Evolutionary conservation across 2,888 invertebrate species (phyloP), one percentile per base, ranked within the genome.

Genomic region (Oscheius sp.): DNA sequence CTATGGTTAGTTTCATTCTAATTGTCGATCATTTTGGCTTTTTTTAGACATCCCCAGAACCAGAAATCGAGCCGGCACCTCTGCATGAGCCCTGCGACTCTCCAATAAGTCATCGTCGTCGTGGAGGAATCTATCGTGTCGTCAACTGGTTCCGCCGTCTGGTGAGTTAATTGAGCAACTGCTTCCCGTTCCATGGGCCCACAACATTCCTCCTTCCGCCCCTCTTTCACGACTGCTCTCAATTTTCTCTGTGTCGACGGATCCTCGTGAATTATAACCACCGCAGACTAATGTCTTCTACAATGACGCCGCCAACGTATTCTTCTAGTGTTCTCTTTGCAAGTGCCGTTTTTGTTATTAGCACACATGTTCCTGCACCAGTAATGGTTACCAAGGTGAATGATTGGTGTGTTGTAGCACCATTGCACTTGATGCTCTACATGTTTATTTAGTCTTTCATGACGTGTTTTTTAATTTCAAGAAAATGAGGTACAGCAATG

Each of bases 91-190:
- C 9, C 47, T 24, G 24, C 5, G 9, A 20, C 3, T 4, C 47
- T 22, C 47, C 47, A 47, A 1, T 22, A 8, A 17, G n/a, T 33
- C 33, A 17, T 54, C n/a, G 17, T 33, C 54, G 54, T 2, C 54
- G 33, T 54, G 33, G 54, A 2, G 33, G n/a, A 6, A 20, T 54
- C 33, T n/a, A 9, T 20, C 54, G 54, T 20, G 32, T 33, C 4
- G 54, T 22, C 17, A 24, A 33, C 33, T 54, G 54, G 54, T 20
- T 54, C 33, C 32, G 54, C n/a, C 54, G 54, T 54, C 33, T 54
- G 36, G 54, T 54, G 54, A 54, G 54, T 54, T 54, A 54, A 54
- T 54, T 54, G 54, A 36, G 22, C 47, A 47, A 36, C 24, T 47
- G 47, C 54, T 22, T 33, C n/a, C n/a, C n/a, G n/a, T n/a, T n/a